phyloP scores from a whole-genome alignment of 2,797 vertebrate genomes.

The Phrynocephalus forsythii region DNA sequence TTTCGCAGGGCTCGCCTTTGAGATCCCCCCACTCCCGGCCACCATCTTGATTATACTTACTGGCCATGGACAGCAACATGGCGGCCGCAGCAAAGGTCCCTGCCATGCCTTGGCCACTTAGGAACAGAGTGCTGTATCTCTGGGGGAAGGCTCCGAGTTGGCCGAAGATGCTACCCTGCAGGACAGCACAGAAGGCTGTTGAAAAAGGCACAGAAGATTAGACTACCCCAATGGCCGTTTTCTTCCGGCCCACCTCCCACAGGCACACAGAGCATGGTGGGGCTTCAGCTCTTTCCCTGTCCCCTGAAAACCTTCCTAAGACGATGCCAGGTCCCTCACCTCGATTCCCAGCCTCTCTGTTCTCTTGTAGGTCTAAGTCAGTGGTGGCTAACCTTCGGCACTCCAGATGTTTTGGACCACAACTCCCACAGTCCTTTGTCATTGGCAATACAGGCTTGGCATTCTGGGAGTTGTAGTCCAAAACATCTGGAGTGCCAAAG shows the following conservation, averaged over 20 bases:
- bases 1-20: not conserved
- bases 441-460: too few relatives aligned
- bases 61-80: conserved; percentile 86
- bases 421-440: too few relatives aligned
- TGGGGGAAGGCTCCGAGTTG: conserved; percentile 87
- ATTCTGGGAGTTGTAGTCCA: too few relatives aligned
- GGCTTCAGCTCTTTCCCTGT: not conserved
- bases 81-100: conserved; percentile 90
- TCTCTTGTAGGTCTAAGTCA: too few relatives aligned
- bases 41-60: conserved; percentile 75
- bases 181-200: conserved; percentile 86
- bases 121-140: conserved; percentile 87
- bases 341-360: too few relatives aligned
- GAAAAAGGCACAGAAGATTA: not conserved
- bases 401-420: too few relatives aligned
- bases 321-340: too few relatives aligned
- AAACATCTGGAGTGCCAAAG: too few relatives aligned
- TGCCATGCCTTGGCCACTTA: conserved; percentile 92
- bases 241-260: too few relatives aligned
- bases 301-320: too few relatives aligned
- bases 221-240: not conserved
- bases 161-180: conserved; percentile 91
- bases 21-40: accelerated
- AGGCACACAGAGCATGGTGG: too few relatives aligned
- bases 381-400: too few relatives aligned